Evolutionary conservation across 2,797 vertebrate species (phyloP).

Genomic region (Coracias cyanogaster): DNA sequence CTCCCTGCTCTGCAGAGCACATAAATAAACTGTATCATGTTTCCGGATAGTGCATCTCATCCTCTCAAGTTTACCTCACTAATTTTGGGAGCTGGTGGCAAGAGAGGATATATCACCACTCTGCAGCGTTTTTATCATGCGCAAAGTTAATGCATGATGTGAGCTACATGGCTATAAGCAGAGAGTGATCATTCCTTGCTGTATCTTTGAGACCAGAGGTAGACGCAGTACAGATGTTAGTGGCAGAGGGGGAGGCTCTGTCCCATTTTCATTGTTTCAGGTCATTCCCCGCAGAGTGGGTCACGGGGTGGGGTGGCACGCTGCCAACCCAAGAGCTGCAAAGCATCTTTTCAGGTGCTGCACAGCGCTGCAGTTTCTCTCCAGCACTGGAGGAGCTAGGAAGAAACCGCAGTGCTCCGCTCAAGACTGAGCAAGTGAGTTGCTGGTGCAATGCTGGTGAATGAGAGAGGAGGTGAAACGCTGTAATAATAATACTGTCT

Average conservation of each 20-base stretch:
- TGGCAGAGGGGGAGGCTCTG: background rate
- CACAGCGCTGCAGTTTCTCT: constrained; percentile 29
- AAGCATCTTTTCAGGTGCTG: constrained; percentile 8
- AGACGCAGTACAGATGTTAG: background rate
- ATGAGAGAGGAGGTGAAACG: background rate
- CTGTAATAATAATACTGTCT: background rate
- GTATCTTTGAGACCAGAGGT: background rate
- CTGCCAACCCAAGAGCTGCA: constrained; percentile 38
- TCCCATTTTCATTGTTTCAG: background rate
- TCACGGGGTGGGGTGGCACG: background rate
- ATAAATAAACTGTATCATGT: background rate
- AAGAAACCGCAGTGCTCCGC: background rate
- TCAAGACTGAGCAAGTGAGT: background rate
- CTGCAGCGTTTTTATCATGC: background rate
- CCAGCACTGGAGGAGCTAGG: background rate
- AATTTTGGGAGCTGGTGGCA: constrained; percentile 13
- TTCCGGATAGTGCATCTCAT: background rate
- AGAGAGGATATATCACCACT: background rate
- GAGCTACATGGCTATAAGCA: background rate
- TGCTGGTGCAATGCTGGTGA: background rate
- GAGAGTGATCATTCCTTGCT: background rate
- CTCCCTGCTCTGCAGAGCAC: background rate
- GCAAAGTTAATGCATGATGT: background rate
- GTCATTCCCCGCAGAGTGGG: background rate
- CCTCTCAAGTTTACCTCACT: background rate